Evolutionary conservation across 2,113 vertebrate species (phyloP), one percentile per base, ranked within the genome.

Genomic region (Planiliza haematocheilus): DNA sequence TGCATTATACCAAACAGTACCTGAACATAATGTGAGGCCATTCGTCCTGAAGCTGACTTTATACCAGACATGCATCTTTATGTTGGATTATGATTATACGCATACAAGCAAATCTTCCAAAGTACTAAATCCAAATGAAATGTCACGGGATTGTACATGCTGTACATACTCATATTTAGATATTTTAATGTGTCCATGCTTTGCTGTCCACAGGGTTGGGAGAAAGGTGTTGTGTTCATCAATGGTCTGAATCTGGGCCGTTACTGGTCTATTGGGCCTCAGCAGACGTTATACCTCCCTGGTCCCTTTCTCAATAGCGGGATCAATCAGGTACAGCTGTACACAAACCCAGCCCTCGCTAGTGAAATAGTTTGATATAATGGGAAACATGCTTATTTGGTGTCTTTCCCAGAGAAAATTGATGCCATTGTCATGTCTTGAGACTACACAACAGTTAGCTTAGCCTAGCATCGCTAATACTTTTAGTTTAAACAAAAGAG

Each of bases 241-340:
- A 99, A 98, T 0, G 94, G 95, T 1, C 85, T 93, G 72, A 99
- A 98, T 86, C 92, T 98, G 8, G 97, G 97, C 6, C 95, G 97
- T 9, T 98, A 98, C 84, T 98, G 97, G 97, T 95, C 95, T n/a
- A 88, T 97, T 2, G 97, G 97, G 17, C 97, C 97, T 48, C 97
- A 98, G 88, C 94, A 96, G 86, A 92, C 95, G 0, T 95, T 99
- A 4, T 98, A 97, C 90, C 92, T 99, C 30, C 97, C 97, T 0
- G 95, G 93, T 1, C 93, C 95, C 12, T 96, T 96, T 91, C 87
- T 99, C 34, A 72, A 93, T 52, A 93, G 89, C 76, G 97, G 97
- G 37, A 81, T 89, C 65, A 99, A 99, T 30, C 94, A 97, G 94
- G 97, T 98, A 89, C 86, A 52, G 0, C 7, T 43, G 18, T 39